phyloP scores from a whole-genome alignment of 23 tunicate species.

The Styela clava region DNA sequence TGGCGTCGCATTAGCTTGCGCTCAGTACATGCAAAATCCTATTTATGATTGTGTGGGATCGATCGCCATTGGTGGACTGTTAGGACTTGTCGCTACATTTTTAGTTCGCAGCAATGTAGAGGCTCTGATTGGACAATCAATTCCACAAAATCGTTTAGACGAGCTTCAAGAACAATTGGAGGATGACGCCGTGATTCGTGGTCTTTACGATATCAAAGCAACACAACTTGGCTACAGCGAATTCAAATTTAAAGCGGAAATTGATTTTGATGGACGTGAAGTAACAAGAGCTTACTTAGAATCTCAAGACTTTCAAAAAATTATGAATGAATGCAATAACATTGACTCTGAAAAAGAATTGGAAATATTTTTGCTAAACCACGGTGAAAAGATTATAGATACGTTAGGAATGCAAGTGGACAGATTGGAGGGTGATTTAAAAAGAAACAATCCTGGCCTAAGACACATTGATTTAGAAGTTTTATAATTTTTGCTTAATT shows the following conservation, averaged over 20 bases:
- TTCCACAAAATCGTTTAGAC: constrained; percentile 54
- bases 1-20: constrained; percentile 50
- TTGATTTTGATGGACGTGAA: constrained; percentile 93
- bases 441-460: constrained; percentile 62
- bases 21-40: constrained; percentile 38
- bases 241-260: constrained; percentile 94
- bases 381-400: constrained; percentile 91
- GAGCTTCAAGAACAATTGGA: constrained; percentile 69
- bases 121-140: constrained; percentile 81
- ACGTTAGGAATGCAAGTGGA: constrained; percentile 89
- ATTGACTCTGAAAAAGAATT: constrained; percentile 65
- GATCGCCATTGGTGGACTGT: constrained; percentile 77
- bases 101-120: constrained; percentile 68
- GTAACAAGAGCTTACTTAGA: constrained; percentile 84
- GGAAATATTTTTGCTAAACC: constrained; percentile 48
- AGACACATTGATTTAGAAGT: constrained; percentile 95
- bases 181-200: constrained; percentile 90
- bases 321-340: constrained; percentile 43
- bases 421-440: constrained; percentile 73
- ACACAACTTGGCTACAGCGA: constrained; percentile 72
- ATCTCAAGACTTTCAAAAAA: constrained; percentile 64
- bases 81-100: constrained; percentile 90
- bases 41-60: constrained; percentile 81
- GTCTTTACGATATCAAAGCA: constrained; percentile 94
- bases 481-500: constrained; percentile 17